Evolutionary conservation across 2,113 vertebrate genomes (phyloP), one percentile per base, ranked within the genome.

Genomic region (Melierax canorus): DNA sequence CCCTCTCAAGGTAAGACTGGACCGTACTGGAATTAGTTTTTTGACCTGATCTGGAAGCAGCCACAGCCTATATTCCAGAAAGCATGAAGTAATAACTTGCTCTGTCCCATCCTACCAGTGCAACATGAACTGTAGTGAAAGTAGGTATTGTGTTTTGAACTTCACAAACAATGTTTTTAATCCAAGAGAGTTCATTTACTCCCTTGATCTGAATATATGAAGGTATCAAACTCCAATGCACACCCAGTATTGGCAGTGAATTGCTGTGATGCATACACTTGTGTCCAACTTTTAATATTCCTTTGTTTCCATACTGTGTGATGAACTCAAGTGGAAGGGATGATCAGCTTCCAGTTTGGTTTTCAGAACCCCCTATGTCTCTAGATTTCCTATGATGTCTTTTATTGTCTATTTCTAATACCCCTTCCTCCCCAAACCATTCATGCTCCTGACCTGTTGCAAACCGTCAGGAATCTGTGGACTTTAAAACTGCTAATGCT

Each of bases 211-310:
- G 51, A 87, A 41, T 15, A 36, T 12, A 58, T 15, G 29, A 91
- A 43, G 60, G 46, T 55, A 85, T 4, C 0, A 0, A 77, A 81
- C 29, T 12, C 67, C 23, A 69, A 8, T 2, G 13, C 1, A 1
- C 15, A 66, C 46, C 23, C 51, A 78, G 22, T 11, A 45, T 1
- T 21, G n/a, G 51, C 85, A 90, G 15, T 2, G 26, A 71, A 55
- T 24, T 62, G 23, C 85, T 88, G 43, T 19, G 58, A 78, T 32
- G 64, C n/a, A 32, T 12, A 55, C 22, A 12, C 16, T 43, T 24
- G 24, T 13, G 13, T 36, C 62, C 94, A 90, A 11, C 46, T 78
- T 53, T 2, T 1, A 55, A 27, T 10, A 55, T 24, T 78, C 18
- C 74, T 87, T 93, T 75, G 66, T 58, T 92, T 83, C 66, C 38